Percentiles rank a stretch among this genome's conserved stretches.
These are phyloP conservation scores for Drosophila atroscutellata DNA, from an alignment of 2,888 invertebrate genomes.

Conservation along the genomic window DNA sequence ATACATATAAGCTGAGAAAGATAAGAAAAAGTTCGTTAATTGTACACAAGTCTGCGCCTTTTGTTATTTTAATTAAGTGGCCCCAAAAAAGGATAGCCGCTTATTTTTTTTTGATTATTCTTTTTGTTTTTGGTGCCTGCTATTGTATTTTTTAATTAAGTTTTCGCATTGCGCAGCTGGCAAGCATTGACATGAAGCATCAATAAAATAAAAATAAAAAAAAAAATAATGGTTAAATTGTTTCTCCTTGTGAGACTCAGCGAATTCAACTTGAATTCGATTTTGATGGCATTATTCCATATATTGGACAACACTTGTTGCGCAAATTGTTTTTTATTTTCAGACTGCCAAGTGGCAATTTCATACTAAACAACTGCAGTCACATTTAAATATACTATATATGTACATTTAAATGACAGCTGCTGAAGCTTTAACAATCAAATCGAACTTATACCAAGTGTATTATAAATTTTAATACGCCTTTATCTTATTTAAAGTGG, in stretches of 20 bases:
- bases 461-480: background rate
- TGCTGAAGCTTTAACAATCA: slow-evolving; percentile 24
- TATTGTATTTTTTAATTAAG: slow-evolving; percentile 68
- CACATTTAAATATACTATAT: slow-evolving; percentile 11
- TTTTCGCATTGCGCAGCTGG: slow-evolving; percentile 63
- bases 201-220: slow-evolving; percentile 73
- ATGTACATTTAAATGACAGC: slow-evolving; percentile 11
- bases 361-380: slow-evolving; percentile 20
- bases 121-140: slow-evolving; percentile 13
- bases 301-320: slow-evolving; percentile 34
- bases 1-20: background rate
- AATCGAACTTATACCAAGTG: slow-evolving; percentile 1
- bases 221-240: slow-evolving; percentile 46
- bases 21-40: slow-evolving; percentile 54
- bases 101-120: slow-evolving; percentile 24
- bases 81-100: slow-evolving; percentile 67
- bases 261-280: slow-evolving; percentile 29
- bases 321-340: slow-evolving; percentile 32
- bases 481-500: background rate
- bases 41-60: slow-evolving; percentile 61
- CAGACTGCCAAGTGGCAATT: slow-evolving; percentile 36
- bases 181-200: slow-evolving; percentile 66
- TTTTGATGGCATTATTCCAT: slow-evolving; percentile 71
- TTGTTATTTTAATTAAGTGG: slow-evolving; percentile 71
- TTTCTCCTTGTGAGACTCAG: slow-evolving; percentile 46